Percentiles rank a stretch among this genome's conserved stretches.
phyloP scores from a whole-genome alignment of 2,797 vertebrate genomes.

The Basileuterus tristriatus region DNA sequence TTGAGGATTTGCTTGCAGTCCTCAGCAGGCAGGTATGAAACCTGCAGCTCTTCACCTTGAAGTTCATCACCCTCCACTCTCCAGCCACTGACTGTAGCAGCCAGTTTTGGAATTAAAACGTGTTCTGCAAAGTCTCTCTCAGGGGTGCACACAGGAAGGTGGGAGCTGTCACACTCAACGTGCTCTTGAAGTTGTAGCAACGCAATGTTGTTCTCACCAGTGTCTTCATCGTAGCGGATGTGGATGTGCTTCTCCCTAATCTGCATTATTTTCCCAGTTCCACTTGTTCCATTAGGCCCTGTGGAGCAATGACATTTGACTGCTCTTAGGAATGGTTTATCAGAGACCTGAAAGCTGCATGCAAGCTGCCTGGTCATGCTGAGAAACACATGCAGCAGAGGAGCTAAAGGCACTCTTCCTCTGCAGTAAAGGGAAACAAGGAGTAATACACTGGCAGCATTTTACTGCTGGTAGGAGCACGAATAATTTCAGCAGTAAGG shows the following conservation, averaged over 20 bases:
- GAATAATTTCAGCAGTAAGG: not conserved
- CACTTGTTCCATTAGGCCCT: not conserved
- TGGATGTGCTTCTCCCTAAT: constrained; percentile 71
- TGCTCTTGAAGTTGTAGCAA: constrained; percentile 79
- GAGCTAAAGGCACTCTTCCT: accelerated
- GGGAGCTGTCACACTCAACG: constrained; percentile 54
- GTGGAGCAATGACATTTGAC: not conserved
- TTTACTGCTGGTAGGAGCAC: not conserved
- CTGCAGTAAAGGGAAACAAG: not conserved
- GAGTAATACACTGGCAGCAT: not conserved
- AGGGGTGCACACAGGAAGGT: constrained; percentile 83
- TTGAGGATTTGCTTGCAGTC: constrained; percentile 79
- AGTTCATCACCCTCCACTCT: not conserved
- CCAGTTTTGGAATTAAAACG: constrained; percentile 78
- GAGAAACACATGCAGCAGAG: accelerated
- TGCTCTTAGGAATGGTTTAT: not conserved
- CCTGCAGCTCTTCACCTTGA: not conserved
- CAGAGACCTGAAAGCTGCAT: not conserved
- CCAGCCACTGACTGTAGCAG: constrained; percentile 69
- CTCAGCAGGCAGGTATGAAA: constrained; percentile 73
- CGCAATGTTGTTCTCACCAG: constrained; percentile 78
- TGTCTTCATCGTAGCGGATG: constrained; percentile 54
- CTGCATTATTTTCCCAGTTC: not conserved
- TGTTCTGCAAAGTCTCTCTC: constrained; percentile 88
- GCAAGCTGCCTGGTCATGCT: accelerated